Evolutionary conservation across 2,797 vertebrate genomes (phyloP).

Genomic region (Bovichtus diacanthus): DNA sequence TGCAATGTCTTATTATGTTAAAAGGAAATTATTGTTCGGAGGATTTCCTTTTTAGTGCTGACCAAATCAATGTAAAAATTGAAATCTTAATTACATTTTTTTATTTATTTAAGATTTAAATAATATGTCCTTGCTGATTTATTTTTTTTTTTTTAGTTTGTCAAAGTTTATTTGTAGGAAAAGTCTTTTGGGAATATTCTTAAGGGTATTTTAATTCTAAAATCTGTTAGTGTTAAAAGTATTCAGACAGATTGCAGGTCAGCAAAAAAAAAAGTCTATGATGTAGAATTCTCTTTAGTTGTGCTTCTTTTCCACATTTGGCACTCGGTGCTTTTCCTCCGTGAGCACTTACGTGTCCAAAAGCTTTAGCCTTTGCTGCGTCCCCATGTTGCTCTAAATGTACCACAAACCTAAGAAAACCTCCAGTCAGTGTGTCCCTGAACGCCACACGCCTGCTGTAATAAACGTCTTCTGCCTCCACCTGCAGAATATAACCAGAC

Average conservation of each 20-base stretch:
- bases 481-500: conserved; percentile 38
- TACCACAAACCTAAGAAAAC: conserved; percentile 22
- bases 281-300: not conserved
- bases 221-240: not conserved
- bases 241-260: not conserved
- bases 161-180: not conserved
- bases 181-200: not conserved
- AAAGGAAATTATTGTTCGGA: conserved; percentile 5
- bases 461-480: conserved; percentile 76
- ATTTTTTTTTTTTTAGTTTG: not conserved
- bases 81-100: too few relatives aligned
- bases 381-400: conserved; percentile 35
- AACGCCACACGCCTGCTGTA: conserved; percentile 34
- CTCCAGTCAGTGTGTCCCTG: conserved; percentile 22
- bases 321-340: conserved; percentile 10
- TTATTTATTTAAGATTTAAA: too few relatives aligned
- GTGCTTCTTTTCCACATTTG: conserved; percentile 1
- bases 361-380: conserved; percentile 14
- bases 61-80: not conserved
- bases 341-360: not conserved
- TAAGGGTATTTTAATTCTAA: not conserved
- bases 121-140: not conserved
- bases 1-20: not conserved
- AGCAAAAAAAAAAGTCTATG: not conserved
- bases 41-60: not conserved